Base-by-base conservation (phyloP, 2,113 vertebrate genomes). In the Gobiocypris rarus region DNA sequence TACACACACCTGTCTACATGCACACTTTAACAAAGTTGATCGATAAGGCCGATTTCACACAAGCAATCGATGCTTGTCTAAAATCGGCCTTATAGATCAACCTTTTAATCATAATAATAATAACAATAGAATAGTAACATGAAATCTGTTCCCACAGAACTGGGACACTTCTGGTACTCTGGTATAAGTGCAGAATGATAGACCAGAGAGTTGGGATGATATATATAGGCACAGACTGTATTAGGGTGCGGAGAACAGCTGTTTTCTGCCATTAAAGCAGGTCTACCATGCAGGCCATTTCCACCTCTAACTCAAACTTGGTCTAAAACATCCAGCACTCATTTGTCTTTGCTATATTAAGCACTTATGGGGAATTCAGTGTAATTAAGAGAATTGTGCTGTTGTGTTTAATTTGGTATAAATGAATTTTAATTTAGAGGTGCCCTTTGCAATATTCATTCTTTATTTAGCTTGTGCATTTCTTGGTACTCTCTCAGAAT, bases 1-100 rank as follows among this genome's bases (percentile, higher is more conserved):
- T 99, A 84, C 74, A 84, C 69, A 81, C 71, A 88, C 84, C 38
- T 10, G 38, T 79, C 38, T 63, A 38, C 76, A 63, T 41, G 84
- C 82, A 61, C 71, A n/a, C 4, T 4, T 22, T 22, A 48, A 38
- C 15, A 71, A 71, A 38, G 19, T 45, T 1, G n/a, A 45, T 45
- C 31, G 4, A 14, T 71, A 24, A 71, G 22, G 38, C 0, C 4
- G 22, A 43, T 71, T 71, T 43, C 9, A 71, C 38, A 43, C 69
- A 43, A 43, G 38, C n/a, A 54, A 17, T 19, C 19, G 50, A 52
- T 52, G 50, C 4, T 5, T 52, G 50, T 52, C 15, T 52, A 15
- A 52, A 52, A 52, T 52, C 50, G 0, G 15, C 15, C 15, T 19
- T 19, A 52, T 52, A 19, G 15, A 52, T 52, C 50, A 17, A 52